Base-by-base conservation (phyloP, 64 coral and sea anemone genomes). In the Hydrozoanthus tunicans region DNA sequence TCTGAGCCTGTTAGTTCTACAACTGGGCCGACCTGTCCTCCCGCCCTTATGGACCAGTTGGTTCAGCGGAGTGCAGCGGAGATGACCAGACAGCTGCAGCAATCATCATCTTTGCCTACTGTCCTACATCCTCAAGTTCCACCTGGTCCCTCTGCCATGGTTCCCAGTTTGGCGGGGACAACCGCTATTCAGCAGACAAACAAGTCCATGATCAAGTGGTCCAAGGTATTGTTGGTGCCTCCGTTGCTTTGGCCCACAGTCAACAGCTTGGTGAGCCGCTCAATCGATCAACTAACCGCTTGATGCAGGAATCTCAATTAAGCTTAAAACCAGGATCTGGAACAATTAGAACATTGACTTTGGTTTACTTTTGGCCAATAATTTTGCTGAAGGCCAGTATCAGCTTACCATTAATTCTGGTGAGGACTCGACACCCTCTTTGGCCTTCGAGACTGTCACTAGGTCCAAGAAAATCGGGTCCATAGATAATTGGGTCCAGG, bases 291-390 rank as follows among this genome's bases (percentile, higher is more conserved):
- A 59, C 32, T 54, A 91, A 10, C 77, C 90, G 15, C 74, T 94
- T 5, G 89, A 94, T 79, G 71, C 89, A 1, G n/a, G 66, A 3
- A 73, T 91, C 4, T 12, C 64, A 3, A 20, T 62, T 12, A 94
- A 91, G 88, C 3, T 91, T 3, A 91, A 85, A 78, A 73, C 77
- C 5, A 91, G 79, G 53, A 94, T 91, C 7, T 91, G 89, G 89
- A 25, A 73, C 8, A 77, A 94, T 70, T 79, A 79, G 12, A 85
- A 57, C 59, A 81, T 94, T 73, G 89, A 94, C 57, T 83, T 94
- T 91, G 93, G 89, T 32, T 62, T 62, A 6, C 89, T 91, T 10
- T 68, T 94, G 27, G 80, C 53, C 13, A 83, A 63, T 62, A 62
- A 86, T 56, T 53, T 67, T 20, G 66, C 57, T 7, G 83, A 81